phyloP scores from a whole-genome alignment of 2,888 invertebrate genomes.

The Scaptomyza parva region DNA sequence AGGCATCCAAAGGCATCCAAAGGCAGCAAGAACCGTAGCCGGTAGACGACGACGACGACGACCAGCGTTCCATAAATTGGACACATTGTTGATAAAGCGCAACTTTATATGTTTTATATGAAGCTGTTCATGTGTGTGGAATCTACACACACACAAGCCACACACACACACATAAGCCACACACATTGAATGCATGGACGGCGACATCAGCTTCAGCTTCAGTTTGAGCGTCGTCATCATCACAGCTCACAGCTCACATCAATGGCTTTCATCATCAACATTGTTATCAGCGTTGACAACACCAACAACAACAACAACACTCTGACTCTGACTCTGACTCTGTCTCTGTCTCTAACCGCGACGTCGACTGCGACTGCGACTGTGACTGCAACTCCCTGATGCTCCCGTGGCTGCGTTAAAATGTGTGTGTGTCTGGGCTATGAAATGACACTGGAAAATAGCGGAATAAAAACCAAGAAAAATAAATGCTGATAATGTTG shows the following conservation, averaged over 20 bases:
- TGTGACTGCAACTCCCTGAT: no score
- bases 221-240: slow-evolving; percentile 58
- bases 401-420: slow-evolving; percentile 37
- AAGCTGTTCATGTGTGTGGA: slow-evolving; percentile 60
- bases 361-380: slow-evolving; percentile 9
- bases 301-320: slow-evolving; percentile 23
- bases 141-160: slow-evolving; percentile 16
- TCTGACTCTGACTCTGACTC: slow-evolving; percentile 3
- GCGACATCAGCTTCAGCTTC: slow-evolving; percentile 30
- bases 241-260: slow-evolving; percentile 72
- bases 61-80: slow-evolving; percentile 67
- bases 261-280: slow-evolving; percentile 79
- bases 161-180: slow-evolving; percentile 1
- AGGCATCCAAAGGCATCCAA: slow-evolving; percentile 34
- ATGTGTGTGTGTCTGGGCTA: slow-evolving; percentile 61
- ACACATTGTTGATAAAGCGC: slow-evolving; percentile 78
- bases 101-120: slow-evolving; percentile 78
- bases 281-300: slow-evolving; percentile 70
- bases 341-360: not conserved
- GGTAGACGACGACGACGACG: no score
- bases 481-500: slow-evolving; percentile 79
- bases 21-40: slow-evolving; percentile 23
- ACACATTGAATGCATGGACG: slow-evolving; percentile 21
- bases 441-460: slow-evolving; percentile 77
- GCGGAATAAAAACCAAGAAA: slow-evolving; percentile 74